These are phyloP conservation scores for Paedocypris micromegethes DNA, from an alignment of 2,797 vertebrate genomes.

Conservation along the genomic window DNA sequence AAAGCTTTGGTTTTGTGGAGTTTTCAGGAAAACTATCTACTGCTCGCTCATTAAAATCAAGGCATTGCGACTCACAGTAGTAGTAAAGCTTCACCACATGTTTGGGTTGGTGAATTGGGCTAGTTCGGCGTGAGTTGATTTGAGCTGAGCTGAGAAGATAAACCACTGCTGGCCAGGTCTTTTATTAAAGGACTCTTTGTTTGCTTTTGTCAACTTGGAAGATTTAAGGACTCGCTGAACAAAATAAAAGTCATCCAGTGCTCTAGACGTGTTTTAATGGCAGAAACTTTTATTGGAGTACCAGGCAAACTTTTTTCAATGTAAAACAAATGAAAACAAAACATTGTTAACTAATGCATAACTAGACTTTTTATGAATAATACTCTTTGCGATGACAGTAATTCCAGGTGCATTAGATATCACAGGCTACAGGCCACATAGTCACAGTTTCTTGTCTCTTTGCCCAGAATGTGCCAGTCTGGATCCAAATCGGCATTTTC, in stretches of 20 bases:
- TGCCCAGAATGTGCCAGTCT: slow-evolving; percentile 26
- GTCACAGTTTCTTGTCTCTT: slow-evolving; percentile 45
- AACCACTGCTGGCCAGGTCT: slow-evolving; percentile 56
- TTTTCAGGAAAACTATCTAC: too few species aligned
- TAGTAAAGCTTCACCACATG: too few species aligned
- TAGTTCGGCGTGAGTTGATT: slow-evolving; percentile 12
- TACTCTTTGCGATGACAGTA: background rate
- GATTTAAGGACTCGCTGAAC: slow-evolving; percentile 46
- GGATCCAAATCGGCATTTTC: slow-evolving; percentile 2
- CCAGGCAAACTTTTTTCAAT: too few species aligned
- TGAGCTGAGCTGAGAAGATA: slow-evolving; percentile 58
- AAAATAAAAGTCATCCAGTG: background rate
- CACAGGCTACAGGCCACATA: slow-evolving; percentile 39
- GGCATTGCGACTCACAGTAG: too few species aligned
- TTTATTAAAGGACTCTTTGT: slow-evolving; percentile 70
- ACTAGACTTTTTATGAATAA: background rate
- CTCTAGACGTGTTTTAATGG: background rate
- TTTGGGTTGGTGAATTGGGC: background rate
- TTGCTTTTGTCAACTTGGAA: slow-evolving; percentile 66
- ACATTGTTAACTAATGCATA: background rate
- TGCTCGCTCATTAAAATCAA: too few species aligned
- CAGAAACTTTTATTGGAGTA: too few species aligned
- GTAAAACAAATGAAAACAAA: too few species aligned
- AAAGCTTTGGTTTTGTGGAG: too few species aligned
- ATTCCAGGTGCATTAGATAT: slow-evolving; percentile 4